A percentile compares a stretch with the other conserved stretches of the same genome.
phyloP scores from a whole-genome alignment of 2,888 invertebrate genomes.

The Orthonychiurus folsomi region DNA sequence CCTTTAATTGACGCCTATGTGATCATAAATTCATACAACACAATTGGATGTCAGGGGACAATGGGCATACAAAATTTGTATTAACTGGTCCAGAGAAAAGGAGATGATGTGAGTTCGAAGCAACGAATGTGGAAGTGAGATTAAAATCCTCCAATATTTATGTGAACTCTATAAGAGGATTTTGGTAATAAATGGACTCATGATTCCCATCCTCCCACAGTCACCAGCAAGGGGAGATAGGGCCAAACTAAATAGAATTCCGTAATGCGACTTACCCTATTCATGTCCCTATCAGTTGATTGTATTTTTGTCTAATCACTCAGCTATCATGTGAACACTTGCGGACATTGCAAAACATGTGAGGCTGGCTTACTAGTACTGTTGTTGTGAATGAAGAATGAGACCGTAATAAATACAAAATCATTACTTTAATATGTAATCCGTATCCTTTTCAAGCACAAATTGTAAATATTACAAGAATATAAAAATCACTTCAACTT shows the following conservation, averaged over 20 bases:
- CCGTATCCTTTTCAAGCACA: too few relatives aligned
- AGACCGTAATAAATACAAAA: too few relatives aligned
- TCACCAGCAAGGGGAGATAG: background rate
- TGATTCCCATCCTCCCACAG: background rate
- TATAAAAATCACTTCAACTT: conserved; percentile 95
- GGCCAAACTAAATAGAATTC: background rate
- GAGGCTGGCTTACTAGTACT: too few relatives aligned
- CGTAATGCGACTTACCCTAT: too few relatives aligned
- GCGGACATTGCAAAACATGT: too few relatives aligned
- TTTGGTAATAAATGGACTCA: background rate
- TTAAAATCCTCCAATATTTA: background rate
- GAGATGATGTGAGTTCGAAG: background rate
- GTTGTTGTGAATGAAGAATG: too few relatives aligned
- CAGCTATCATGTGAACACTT: too few relatives aligned
- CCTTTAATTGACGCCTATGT: background rate
- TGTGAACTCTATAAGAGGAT: background rate
- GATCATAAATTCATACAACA: background rate
- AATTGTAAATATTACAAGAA: too few relatives aligned
- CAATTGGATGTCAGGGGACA: too few relatives aligned
- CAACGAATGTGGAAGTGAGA: background rate
- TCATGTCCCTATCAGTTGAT: too few relatives aligned
- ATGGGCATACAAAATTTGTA: background rate
- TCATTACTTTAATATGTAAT: too few relatives aligned
- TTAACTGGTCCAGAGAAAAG: background rate
- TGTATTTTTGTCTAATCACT: too few relatives aligned